phyloP scores from a whole-genome alignment of 1,140 invertebrate species.

The Thaumetopoea pityocampa region DNA sequence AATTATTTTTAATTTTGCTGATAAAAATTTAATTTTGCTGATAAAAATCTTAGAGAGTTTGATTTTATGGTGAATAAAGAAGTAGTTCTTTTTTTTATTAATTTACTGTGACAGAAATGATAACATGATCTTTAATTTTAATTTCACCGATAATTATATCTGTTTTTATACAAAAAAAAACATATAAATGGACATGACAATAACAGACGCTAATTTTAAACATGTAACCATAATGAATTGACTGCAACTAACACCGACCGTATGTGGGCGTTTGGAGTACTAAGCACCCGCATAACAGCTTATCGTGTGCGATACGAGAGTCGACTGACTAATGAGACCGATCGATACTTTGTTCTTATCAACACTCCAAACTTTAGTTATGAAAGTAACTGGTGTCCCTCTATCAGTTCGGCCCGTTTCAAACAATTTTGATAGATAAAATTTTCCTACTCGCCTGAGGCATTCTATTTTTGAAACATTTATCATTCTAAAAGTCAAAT shows the following conservation, averaged over 20 bases:
- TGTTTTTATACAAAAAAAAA: too few species aligned
- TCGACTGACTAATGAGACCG: conserved; percentile 44
- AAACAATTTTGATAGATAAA: conserved; percentile 4
- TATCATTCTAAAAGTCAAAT: too few species aligned
- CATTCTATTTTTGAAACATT: too few species aligned
- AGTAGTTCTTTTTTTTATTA: too few species aligned
- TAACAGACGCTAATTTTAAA: neutral
- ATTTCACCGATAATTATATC: too few species aligned
- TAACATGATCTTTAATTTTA: too few species aligned
- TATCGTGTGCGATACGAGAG: conserved; percentile 37
- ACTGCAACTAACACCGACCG: conserved; percentile 2
- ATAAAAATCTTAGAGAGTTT: too few species aligned
- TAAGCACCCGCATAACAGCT: conserved; percentile 40
- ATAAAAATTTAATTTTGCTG: too few species aligned
- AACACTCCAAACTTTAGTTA: conserved; percentile 60
- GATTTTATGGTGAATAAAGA: too few species aligned
- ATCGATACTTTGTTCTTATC: conserved; percentile 60
- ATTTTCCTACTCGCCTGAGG: neutral
- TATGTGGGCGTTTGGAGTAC: conserved; percentile 19
- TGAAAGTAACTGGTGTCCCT: conserved; percentile 38
- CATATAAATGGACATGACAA: neutral
- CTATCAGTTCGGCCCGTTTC: conserved; percentile 8
- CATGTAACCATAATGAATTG: neutral
- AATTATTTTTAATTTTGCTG: too few species aligned
- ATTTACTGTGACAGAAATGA: too few species aligned